Percentiles rank a stretch among this genome's conserved stretches.
Evolutionary conservation across 2,113 vertebrate genomes (phyloP).

Genomic region (Boleophthalmus pectinirostris): DNA sequence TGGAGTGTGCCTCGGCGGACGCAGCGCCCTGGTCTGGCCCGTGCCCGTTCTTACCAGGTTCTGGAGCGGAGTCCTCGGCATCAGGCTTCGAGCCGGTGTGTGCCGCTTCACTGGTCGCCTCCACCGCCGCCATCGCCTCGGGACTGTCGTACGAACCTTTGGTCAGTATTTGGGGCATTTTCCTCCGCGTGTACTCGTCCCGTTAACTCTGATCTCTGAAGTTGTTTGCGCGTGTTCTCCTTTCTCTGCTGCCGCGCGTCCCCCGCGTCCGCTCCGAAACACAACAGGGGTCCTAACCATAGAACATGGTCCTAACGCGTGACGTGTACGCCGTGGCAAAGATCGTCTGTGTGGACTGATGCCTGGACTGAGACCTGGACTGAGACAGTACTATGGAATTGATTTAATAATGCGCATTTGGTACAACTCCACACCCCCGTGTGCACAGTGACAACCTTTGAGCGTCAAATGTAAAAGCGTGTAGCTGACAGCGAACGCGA

Average conservation of each 20-base stretch:
- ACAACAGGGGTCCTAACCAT: conserved; percentile 53
- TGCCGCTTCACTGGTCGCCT: conserved; percentile 24
- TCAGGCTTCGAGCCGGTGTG: conserved; percentile 49
- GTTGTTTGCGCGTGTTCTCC: conserved; percentile 6
- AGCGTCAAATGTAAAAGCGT: too few relatives aligned
- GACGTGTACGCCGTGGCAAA: conserved; percentile 38
- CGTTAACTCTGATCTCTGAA: conserved; percentile 24
- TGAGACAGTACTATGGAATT: background rate
- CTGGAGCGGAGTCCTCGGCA: conserved; percentile 70
- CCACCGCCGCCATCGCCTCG: conserved; percentile 23
- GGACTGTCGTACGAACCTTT: conserved; percentile 57
- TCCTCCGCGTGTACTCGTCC: conserved; percentile 1
- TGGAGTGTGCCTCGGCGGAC: conserved; percentile 17
- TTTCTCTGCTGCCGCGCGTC: conserved; percentile 33
- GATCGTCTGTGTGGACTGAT: background rate
- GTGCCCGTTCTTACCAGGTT: conserved; percentile 71
- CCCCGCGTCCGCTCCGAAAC: conserved; percentile 11
- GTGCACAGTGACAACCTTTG: too few relatives aligned
- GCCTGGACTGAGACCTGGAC: conserved; percentile 5
- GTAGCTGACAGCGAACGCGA: too few relatives aligned
- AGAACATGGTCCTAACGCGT: conserved; percentile 59
- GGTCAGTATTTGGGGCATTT: conserved; percentile 68
- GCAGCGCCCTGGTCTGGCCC: conserved; percentile 47
- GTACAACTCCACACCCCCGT: too few relatives aligned
- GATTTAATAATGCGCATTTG: too few relatives aligned